phyloP scores from a whole-genome alignment of 2,888 invertebrate genomes.

The Cephus pygmeus region DNA sequence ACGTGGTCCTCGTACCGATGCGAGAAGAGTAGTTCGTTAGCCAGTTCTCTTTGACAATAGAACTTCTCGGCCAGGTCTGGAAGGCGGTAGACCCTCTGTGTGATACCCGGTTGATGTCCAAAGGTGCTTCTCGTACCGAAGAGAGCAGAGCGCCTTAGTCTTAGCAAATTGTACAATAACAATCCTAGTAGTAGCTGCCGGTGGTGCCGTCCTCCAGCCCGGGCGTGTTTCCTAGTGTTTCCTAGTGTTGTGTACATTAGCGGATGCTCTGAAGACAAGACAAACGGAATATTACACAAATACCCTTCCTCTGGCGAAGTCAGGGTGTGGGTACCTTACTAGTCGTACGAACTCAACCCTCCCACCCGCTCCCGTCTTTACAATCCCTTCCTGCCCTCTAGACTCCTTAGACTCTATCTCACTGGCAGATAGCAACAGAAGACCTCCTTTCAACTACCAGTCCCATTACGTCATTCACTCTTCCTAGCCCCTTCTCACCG shows the following conservation, averaged over 20 bases:
- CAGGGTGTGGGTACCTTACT: not conserved
- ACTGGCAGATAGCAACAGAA: constrained; percentile 13
- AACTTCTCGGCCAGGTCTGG: constrained; percentile 41
- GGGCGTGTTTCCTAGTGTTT: constrained; percentile 32
- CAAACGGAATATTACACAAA: constrained; percentile 67
- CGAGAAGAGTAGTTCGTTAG: constrained; percentile 5
- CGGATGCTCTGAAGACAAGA: constrained; percentile 65
- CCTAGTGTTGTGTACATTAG: constrained; percentile 65
- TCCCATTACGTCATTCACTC: constrained; percentile 26
- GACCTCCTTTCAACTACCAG: constrained; percentile 24
- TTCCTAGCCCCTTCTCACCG: not conserved
- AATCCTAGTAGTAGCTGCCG: constrained; percentile 56
- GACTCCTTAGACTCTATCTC: constrained; percentile 17
- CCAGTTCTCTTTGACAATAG: constrained; percentile 53
- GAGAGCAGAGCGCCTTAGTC: constrained; percentile 47
- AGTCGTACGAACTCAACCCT: constrained; percentile 28
- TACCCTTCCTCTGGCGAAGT: constrained; percentile 47
- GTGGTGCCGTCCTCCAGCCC: constrained; percentile 14
- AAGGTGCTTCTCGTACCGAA: constrained; percentile 62
- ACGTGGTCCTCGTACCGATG: not conserved
- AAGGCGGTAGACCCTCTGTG: constrained; percentile 41
- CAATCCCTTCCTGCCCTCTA: constrained; percentile 23
- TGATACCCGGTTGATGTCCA: constrained; percentile 63
- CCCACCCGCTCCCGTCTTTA: constrained; percentile 25
- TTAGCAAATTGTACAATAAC: constrained; percentile 67